A percentile compares a stretch with the other conserved stretches of the same genome.
Evolutionary conservation across 2,888 invertebrate species (phyloP).

Genomic region (Dolomedes plantarius): DNA sequence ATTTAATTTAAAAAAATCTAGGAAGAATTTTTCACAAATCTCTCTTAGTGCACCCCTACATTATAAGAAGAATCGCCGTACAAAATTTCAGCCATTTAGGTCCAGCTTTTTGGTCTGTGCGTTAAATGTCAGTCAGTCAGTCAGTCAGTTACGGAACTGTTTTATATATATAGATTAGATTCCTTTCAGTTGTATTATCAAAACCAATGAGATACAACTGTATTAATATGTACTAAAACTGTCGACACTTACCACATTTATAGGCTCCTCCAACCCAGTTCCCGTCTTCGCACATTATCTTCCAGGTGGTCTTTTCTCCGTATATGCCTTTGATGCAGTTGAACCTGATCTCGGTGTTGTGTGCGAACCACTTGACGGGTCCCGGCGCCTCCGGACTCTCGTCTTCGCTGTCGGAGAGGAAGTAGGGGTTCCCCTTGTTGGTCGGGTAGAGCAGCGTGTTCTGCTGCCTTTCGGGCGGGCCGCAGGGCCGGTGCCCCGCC

Average conservation of each 20-base stretch:
- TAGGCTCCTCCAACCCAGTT: conserved; percentile 89
- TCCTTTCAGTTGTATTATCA: too few relatives aligned
- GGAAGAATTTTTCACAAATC: too few relatives aligned
- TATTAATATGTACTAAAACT: neutral
- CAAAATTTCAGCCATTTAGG: too few relatives aligned
- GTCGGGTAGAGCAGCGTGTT: conserved; percentile 82
- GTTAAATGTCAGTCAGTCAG: too few relatives aligned
- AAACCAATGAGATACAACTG: too few relatives aligned
- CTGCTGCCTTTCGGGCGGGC: conserved; percentile 84
- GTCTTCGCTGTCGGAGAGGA: neutral
- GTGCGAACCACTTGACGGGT: conserved; percentile 78
- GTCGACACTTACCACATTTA: conserved; percentile 84
- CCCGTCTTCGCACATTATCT: conserved; percentile 89
- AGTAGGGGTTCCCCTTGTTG: neutral
- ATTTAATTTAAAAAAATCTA: too few relatives aligned
- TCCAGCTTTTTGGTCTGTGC: too few relatives aligned
- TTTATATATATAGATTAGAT: too few relatives aligned
- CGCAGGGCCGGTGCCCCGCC: conserved; percentile 78
- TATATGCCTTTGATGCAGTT: conserved; percentile 86
- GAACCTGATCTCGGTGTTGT: conserved; percentile 89
- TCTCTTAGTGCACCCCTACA: too few relatives aligned
- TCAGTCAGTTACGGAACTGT: too few relatives aligned
- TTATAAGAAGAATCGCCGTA: too few relatives aligned
- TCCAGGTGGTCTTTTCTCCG: conserved; percentile 90
- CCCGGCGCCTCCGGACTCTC: neutral